Base-by-base conservation (phyloP, 2,888 invertebrate species). In the Magallana nippona region DNA sequence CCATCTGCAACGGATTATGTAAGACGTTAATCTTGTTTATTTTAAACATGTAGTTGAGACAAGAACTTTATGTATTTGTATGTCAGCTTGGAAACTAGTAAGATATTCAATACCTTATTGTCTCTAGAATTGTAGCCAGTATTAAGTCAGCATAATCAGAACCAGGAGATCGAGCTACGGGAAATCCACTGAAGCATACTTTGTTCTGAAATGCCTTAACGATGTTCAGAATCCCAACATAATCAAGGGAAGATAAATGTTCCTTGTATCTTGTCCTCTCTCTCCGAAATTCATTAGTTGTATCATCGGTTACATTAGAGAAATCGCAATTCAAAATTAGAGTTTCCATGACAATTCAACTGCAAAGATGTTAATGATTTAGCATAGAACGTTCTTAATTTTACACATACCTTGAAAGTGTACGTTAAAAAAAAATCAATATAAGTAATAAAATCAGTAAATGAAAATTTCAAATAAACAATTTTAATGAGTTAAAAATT, bases 241-340 rank as follows among this genome's bases (percentile, higher is more conserved):
- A 17, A 19, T 77, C 77, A 2, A 80, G 55, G n/a, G 56, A 62
- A 19, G 78, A 19, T 11, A 78, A 78, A 32, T 55, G 55, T 60
- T n/a, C 55, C 10, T 60, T 8, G 17, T 78, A 32, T 3, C 44
- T 55, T 22, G 19, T 60, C 32, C 78, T 78, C 22, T 78, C 60
- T 10, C 32, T 78, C 44, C 17, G 19, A 13, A 78, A 58, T 13
- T 58, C 22, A 22, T 32, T 27, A 32, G 58, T 55, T 11, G 15
- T 56, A 1, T 82, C 78, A 44, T 62, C 82, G 3, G 22, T 78
- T 2, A 19, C 60, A 11, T 32, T 58, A 5, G 15, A 17, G 78
- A 60, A 79, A n/a, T 78, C 60, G 22, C 78, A 82, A 15, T 82
- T 78, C 27, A 17, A 15, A 57, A 82, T 82, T n/a, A 78, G 55